Evolutionary conservation across 1,140 invertebrate genomes (phyloP).

Genomic region (Eurosta solidaginis): DNA sequence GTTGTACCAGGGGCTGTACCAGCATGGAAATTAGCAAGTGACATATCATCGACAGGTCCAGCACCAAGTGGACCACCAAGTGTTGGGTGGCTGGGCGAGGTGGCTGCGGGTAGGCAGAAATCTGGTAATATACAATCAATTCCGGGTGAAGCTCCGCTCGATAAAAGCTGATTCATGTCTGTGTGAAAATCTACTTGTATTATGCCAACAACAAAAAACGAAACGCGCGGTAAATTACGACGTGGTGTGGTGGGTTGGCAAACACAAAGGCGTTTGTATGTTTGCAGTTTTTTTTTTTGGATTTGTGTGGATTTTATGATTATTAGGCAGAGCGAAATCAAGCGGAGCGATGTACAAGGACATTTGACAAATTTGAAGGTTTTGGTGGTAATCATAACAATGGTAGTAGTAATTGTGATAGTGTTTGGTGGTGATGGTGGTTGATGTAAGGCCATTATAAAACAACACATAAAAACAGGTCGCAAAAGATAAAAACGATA

Average conservation of each 20-base stretch:
- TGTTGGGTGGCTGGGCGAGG: constrained; percentile 65
- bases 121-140: constrained; percentile 60
- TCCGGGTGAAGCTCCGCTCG: constrained; percentile 63
- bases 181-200: constrained; percentile 49
- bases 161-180: constrained; percentile 53
- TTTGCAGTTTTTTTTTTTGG: background rate
- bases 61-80: constrained; percentile 42
- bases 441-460: background rate
- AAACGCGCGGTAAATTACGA: constrained; percentile 3
- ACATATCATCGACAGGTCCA: constrained; percentile 47
- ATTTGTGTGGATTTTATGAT: constrained; percentile 23
- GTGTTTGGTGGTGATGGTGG: background rate
- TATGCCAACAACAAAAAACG: constrained; percentile 35
- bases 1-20: constrained; percentile 45
- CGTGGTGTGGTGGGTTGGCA: constrained; percentile 12
- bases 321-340: background rate
- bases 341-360: constrained; percentile 13
- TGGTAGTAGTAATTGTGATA: background rate
- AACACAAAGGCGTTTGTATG: background rate
- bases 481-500: background rate
- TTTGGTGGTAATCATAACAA: constrained; percentile 1
- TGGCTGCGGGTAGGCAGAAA: constrained; percentile 65
- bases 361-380: background rate
- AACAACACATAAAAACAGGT: background rate
- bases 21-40: constrained; percentile 53